These are phyloP conservation scores for Piaya cayana DNA, from an alignment of 2,113 vertebrate species.

Conservation along the genomic window DNA sequence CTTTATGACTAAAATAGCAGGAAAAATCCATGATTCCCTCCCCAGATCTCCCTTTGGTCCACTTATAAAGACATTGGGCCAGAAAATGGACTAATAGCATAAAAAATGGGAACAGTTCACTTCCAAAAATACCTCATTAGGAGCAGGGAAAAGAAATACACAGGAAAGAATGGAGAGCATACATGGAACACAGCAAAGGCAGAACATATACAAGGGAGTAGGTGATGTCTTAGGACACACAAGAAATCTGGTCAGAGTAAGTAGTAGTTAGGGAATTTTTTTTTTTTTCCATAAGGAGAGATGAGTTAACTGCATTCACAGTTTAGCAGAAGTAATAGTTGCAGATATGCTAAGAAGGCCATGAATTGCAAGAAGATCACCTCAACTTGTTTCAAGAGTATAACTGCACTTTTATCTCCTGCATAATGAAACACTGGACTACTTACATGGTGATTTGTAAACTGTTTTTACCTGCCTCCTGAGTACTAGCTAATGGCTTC, in stretches of 20 bases:
- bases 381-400: neutral
- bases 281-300: neutral
- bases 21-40: neutral
- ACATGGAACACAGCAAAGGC: fast-evolving
- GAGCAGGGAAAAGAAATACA: neutral
- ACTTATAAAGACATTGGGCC: neutral
- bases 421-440: neutral
- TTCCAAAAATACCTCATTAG: neutral
- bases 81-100: neutral
- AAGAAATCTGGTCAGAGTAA: neutral
- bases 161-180: neutral
- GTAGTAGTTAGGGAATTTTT: neutral
- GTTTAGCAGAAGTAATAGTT: neutral
- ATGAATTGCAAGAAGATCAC: neutral
- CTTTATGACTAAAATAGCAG: neutral
- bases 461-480: neutral
- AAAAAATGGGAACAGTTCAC: neutral
- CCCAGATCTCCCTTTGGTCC: neutral
- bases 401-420: neutral
- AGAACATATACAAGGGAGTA: neutral
- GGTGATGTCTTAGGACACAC: neutral
- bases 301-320: neutral
- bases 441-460: neutral
- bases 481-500: neutral
- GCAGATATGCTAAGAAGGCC: neutral